Evolutionary conservation across 35 echinoderm and acorn worm species (phyloP).

Genomic region (Apostichopus californicus): DNA sequence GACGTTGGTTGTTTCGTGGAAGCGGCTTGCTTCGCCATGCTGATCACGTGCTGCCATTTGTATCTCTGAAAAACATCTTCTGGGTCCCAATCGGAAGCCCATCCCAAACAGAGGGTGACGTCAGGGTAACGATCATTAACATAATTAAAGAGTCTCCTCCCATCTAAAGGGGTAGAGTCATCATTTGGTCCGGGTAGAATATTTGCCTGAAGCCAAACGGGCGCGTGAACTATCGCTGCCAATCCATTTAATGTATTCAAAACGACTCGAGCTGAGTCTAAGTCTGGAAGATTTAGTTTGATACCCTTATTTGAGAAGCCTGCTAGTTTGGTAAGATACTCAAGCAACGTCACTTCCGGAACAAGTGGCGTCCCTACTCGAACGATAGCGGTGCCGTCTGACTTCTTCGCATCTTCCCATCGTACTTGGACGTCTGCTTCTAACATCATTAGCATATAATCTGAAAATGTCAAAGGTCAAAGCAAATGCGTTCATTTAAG

Average conservation of each 20-base stretch:
- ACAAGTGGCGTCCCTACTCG: conserved; percentile 2
- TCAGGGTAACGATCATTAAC: conserved; percentile 57
- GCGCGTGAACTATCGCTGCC: conserved; percentile 66
- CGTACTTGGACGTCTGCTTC: conserved; percentile 74
- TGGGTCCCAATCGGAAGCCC: conserved; percentile 69
- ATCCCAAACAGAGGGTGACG: conserved; percentile 72
- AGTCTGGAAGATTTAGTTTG: conserved; percentile 67
- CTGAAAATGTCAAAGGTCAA: conserved; percentile 40
- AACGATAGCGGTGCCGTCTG: conserved; percentile 59
- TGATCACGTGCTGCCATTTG: conserved; percentile 78
- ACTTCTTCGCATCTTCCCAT: conserved; percentile 40
- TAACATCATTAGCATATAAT: conserved; percentile 83
- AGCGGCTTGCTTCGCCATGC: conserved; percentile 81
- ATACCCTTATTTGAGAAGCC: conserved; percentile 87
- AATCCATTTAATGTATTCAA: conserved; percentile 60
- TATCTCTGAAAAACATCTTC: conserved; percentile 66
- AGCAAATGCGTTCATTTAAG: background rate
- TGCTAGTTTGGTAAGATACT: conserved; percentile 71
- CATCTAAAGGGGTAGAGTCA: conserved; percentile 52
- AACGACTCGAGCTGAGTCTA: conserved; percentile 45
- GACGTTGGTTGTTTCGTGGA: conserved; percentile 54
- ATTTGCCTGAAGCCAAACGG: conserved; percentile 78
- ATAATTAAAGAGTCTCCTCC: conserved; percentile 27
- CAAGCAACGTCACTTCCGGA: conserved; percentile 53
- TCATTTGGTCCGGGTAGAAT: conserved; percentile 81